Evolutionary conservation across 2,113 vertebrate genomes (phyloP), one percentile per base, ranked within the genome.

Genomic region (Hemiprocne comata): DNA sequence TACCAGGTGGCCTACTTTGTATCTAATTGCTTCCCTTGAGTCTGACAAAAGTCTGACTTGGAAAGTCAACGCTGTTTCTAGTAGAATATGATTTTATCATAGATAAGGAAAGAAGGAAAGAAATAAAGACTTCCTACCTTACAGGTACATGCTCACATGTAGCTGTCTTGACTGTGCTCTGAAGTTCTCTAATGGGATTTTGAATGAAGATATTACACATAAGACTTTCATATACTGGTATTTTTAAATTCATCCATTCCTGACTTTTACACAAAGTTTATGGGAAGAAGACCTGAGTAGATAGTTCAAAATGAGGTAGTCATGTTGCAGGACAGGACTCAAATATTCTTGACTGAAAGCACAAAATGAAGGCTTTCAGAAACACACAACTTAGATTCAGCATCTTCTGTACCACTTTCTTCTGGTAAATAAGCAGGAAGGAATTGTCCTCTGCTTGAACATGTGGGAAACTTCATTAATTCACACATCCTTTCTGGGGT

Each of bases 11-110:
- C 55, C 66, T 93, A 84, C 57, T 93, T 94, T 95, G 72, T 62
- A 82, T 82, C 70, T 97, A 94, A 94, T 96, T 96, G 70, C 88
- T 88, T 96, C 95, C 95, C 94, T 89, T 82, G 95, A 94, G 90
- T 82, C 61, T 95, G 88, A 83, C 61, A 93, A 66, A 16, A 79
- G 70, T 66, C 48, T 95, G 87, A 87, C 85, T 95, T 94, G 67
- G 67, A 77, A 97, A 97, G 72, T 79, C 72, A 91, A 64, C 44
- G 77, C 48, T 85, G 33, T 86, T 96, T 96, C 84, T 29, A 88
- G n/a, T 55, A 74, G 79, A 96, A 85, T 78, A 71, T 26, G 20
- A 82, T 85, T 91, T 83, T 79, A 78, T 75, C 78, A 50, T 28
- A 76, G 55, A 61, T 53, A 50, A 70, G 34, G 23, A 71, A 81